Evolutionary conservation across 2,797 vertebrate species (phyloP).

Genomic region (Phrynocephalus forsythii): DNA sequence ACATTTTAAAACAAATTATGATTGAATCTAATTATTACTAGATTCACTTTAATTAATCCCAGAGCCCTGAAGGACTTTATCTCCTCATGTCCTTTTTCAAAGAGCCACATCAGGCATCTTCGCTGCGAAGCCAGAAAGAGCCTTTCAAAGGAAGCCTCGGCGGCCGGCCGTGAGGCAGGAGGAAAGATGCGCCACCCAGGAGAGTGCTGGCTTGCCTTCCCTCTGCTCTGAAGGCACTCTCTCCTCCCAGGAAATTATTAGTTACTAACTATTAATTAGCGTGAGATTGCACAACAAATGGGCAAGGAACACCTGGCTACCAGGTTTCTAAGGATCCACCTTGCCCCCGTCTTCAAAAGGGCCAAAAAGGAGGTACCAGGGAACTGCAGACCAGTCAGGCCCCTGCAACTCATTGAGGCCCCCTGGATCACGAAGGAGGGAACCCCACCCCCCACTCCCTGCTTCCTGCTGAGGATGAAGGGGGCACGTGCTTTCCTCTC

Average conservation of each 20-base stretch:
- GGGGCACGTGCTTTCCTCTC: background rate
- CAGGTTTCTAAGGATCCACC: too few relatives aligned
- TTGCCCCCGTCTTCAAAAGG: too few relatives aligned
- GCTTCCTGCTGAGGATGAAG: background rate
- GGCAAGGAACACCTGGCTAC: too few relatives aligned
- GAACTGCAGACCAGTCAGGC: too few relatives aligned
- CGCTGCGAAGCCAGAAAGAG: background rate
- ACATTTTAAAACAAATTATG: background rate
- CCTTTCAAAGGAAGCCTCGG: too few relatives aligned
- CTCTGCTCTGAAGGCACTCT: background rate
- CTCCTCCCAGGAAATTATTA: constrained; percentile 15
- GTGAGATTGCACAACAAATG: too few relatives aligned
- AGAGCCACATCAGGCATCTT: background rate
- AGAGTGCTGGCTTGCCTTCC: background rate
- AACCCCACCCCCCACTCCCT: too few relatives aligned
- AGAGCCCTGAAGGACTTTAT: constrained; percentile 12
- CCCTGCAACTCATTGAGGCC: background rate
- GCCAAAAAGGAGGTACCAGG: too few relatives aligned
- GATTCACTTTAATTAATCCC: constrained; percentile 25
- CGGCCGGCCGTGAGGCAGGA: constrained; percentile 19
- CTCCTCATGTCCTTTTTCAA: constrained; percentile 24
- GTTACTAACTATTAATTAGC: background rate
- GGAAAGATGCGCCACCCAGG: background rate
- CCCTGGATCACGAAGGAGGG: constrained; percentile 5
- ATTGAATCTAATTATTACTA: constrained; percentile 24